Evolutionary conservation across 1,140 invertebrate genomes (phyloP).

Genomic region (Chironomus striatipennis): DNA sequence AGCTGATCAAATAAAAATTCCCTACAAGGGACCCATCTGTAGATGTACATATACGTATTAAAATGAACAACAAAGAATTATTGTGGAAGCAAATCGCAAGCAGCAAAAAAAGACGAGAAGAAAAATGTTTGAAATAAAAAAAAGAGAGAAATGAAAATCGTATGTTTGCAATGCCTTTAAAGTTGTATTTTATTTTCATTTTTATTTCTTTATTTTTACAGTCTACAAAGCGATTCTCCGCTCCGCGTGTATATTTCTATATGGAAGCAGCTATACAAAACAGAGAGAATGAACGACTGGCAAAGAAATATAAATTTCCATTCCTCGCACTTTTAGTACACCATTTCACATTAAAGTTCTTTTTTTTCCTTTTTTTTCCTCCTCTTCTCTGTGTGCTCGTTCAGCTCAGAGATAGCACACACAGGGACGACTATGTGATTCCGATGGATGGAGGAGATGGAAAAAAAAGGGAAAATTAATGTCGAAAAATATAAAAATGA

Average conservation of each 20-base stretch:
- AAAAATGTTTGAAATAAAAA: background rate
- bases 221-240: constrained; percentile 11
- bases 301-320: constrained; percentile 14
- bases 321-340: constrained; percentile 12
- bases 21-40: too few species aligned
- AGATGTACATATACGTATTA: background rate
- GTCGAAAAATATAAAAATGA: background rate
- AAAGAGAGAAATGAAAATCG: constrained; percentile 1
- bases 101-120: background rate
- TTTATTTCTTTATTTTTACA: constrained; percentile 15
- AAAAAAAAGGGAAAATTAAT: constrained; percentile 8
- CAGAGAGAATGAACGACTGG: constrained; percentile 3
- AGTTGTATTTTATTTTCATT: constrained; percentile 15
- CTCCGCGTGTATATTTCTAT: background rate
- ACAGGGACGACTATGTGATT: background rate
- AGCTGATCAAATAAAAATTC: too few species aligned
- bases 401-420: background rate
- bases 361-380: background rate
- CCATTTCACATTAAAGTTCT: constrained; percentile 13
- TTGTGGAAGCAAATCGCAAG: background rate
- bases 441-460: background rate
- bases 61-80: constrained; percentile 9
- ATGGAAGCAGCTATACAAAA: background rate
- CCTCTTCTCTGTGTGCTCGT: background rate
- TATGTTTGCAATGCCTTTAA: constrained; percentile 3